phyloP scores from a whole-genome alignment of 2,888 invertebrate species.

The Ochlodes sylvanus region DNA sequence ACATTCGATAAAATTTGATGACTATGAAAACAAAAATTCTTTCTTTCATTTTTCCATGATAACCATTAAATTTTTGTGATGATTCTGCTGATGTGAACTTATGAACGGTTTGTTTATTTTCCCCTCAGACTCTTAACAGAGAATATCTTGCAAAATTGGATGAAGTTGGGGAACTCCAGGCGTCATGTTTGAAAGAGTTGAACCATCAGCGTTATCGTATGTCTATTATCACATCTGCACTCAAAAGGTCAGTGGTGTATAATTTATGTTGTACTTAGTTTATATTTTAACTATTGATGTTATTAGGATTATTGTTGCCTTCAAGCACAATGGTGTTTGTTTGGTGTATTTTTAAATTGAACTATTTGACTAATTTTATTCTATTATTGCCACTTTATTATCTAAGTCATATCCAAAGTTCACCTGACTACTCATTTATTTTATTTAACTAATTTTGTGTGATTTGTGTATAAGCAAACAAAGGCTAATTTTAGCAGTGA shows the following conservation, averaged over 20 bases:
- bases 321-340: too few species aligned
- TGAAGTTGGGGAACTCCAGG: slow-evolving; percentile 92
- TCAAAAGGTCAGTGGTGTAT: slow-evolving; percentile 89
- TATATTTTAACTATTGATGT: not conserved
- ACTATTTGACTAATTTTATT: too few species aligned
- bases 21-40: not conserved
- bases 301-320: too few species aligned
- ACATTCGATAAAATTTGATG: too few species aligned
- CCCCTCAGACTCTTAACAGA: slow-evolving; percentile 89
- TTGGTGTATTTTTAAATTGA: too few species aligned
- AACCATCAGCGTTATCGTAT: slow-evolving; percentile 96
- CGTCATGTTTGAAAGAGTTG: slow-evolving; percentile 94
- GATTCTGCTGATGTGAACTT: not conserved
- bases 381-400: not conserved
- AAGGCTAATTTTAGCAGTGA: too few species aligned
- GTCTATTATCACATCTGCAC: slow-evolving; percentile 90
- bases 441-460: too few species aligned
- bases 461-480: too few species aligned
- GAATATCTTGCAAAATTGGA: slow-evolving; percentile 94
- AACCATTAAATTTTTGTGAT: not conserved
- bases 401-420: not conserved
- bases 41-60: not conserved
- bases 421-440: not conserved
- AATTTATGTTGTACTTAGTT: not conserved
- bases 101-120: slow-evolving; percentile 29